Evolutionary conservation across 2,113 vertebrate genomes (phyloP).

Genomic region (Chrysemys picta): DNA sequence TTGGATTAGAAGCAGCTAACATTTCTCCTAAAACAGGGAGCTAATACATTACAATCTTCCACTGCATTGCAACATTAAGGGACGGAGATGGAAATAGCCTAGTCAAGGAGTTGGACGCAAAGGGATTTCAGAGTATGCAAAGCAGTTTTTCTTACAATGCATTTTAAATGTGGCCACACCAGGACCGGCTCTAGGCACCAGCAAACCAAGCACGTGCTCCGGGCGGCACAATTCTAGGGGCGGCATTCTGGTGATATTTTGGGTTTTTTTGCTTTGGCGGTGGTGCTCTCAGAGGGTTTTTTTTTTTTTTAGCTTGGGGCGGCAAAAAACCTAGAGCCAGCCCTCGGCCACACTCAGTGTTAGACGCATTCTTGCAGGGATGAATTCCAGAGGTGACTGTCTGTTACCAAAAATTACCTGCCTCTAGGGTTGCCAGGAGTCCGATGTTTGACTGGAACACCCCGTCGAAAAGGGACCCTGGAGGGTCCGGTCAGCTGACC

Average conservation of each 20-base stretch:
- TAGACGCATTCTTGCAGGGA: neutral
- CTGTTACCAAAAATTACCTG: neutral
- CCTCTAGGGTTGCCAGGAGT: neutral
- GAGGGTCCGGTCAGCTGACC: too few species aligned
- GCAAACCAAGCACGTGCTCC: too few species aligned
- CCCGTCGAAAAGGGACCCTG: too few species aligned
- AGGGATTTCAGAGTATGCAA: neutral
- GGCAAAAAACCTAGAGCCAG: too few species aligned
- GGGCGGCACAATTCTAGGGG: too few species aligned
- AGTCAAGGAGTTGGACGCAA: neutral
- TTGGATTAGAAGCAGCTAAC: neutral
- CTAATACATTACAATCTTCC: neutral
- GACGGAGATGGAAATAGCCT: neutral
- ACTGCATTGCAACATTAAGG: neutral
- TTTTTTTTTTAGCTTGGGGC: too few species aligned
- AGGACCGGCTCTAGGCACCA: too few species aligned
- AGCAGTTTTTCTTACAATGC: neutral
- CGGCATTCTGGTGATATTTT: too few species aligned
- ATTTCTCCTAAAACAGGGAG: neutral
- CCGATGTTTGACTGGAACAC: too few species aligned
- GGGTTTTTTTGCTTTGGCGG: too few species aligned
- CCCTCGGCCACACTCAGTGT: neutral
- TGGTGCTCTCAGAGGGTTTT: too few species aligned
- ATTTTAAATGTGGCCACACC: neutral
- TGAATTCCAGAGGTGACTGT: neutral